Conservation (phyloP, 1,140 invertebrate genomes). For the Aphis craccivora region DNA sequence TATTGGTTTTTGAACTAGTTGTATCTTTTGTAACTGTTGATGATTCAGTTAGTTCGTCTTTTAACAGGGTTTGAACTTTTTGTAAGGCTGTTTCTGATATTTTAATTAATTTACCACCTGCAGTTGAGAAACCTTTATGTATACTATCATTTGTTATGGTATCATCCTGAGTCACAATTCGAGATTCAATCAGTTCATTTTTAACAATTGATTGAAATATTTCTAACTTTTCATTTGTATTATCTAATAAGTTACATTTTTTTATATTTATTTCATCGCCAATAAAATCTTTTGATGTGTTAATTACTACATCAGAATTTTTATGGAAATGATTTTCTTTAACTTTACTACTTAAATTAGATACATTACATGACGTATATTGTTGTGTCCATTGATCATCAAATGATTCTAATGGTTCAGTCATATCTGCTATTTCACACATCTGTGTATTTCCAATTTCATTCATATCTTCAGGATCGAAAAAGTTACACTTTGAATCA, state of each 20-base stretch:
- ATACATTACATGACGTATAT: neutral
- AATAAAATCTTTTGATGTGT: neutral
- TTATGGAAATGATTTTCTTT: neutral
- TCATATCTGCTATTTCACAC: constrained; percentile 57
- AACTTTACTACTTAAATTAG: neutral
- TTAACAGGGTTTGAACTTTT: constrained; percentile 14
- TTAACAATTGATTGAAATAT: neutral
- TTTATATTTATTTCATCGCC: neutral
- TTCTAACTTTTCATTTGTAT: neutral
- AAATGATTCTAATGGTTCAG: constrained; percentile 54
- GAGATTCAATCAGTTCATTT: neutral
- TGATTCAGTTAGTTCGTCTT: neutral
- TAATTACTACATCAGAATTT: neutral
- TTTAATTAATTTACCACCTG: neutral
- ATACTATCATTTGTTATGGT: neutral
- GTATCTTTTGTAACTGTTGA: neutral
- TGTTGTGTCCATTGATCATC: constrained; percentile 47
- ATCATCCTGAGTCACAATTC: too few species aligned
- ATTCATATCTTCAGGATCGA: neutral
- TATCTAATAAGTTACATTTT: neutral
- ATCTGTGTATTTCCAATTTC: constrained; percentile 51
- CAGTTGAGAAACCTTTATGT: constrained; percentile 6
- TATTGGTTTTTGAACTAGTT: neutral
- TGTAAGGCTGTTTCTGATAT: neutral
- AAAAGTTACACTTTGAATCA: neutral